A percentile compares a stretch with the other conserved stretches of the same genome.
Conservation (phyloP, 2,797 vertebrate species). For the Enteromius paludinosus region DNA sequence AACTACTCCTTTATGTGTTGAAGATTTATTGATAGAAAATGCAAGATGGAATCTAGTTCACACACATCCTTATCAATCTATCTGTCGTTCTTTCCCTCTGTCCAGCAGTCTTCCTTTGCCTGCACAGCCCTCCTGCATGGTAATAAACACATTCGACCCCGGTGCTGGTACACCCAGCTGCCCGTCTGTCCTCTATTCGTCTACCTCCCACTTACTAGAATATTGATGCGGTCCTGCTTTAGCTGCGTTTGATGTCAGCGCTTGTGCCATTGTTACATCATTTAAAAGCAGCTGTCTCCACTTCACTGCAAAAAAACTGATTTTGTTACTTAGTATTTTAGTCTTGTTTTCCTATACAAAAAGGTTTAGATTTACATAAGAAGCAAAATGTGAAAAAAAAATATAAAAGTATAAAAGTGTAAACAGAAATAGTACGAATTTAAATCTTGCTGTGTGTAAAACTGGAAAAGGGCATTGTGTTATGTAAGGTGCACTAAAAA, state of each 20-base stretch:
- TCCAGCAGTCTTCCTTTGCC: conserved; percentile 22
- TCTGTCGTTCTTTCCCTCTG: conserved; percentile 1
- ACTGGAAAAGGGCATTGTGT: neutral
- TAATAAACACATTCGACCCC: conserved; percentile 36
- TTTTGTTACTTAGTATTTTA: neutral
- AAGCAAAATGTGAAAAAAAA: neutral
- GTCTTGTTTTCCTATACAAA: neutral
- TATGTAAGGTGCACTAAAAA: conserved; percentile 26
- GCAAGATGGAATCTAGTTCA: neutral
- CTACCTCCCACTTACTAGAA: conserved; percentile 44
- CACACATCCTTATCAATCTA: conserved; percentile 32
- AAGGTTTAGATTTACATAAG: neutral
- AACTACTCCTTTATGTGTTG: neutral
- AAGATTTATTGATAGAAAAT: neutral
- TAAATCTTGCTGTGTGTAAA: neutral
- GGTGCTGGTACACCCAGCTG: conserved; percentile 23
- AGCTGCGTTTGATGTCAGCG: conserved; percentile 33
- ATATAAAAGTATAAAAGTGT: neutral
- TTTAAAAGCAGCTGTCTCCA: conserved; percentile 5
- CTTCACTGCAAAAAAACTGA: neutral
- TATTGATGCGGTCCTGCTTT: conserved; percentile 48
- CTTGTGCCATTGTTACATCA: conserved; percentile 40
- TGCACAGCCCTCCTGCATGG: neutral
- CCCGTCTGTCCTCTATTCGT: conserved; percentile 32
- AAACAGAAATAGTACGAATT: neutral